Evolutionary conservation across 1,140 invertebrate species (phyloP).

Genomic region (Platorchestia sp.): DNA sequence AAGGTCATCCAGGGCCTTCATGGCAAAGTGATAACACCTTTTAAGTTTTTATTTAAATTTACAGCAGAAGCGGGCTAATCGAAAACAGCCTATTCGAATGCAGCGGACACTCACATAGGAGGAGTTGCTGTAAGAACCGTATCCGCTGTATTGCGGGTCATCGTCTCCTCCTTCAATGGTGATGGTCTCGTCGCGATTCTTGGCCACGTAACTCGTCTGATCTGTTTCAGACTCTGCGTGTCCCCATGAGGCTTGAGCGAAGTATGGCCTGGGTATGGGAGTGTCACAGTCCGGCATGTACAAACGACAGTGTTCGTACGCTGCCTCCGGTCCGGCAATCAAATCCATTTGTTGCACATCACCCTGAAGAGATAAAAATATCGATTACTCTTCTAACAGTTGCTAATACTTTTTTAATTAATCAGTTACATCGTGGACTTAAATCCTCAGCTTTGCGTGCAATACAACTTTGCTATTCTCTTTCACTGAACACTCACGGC

Average conservation of each 20-base stretch:
- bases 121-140: not conserved
- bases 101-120: constrained; percentile 3
- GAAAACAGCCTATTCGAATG: not conserved
- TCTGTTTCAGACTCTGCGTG: constrained; percentile 59
- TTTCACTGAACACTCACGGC: constrained; percentile 72
- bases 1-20: not conserved
- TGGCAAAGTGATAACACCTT: not conserved
- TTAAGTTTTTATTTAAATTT: not conserved
- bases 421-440: not conserved
- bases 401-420: not conserved
- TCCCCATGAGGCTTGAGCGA: constrained; percentile 56
- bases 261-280: constrained; percentile 66
- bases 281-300: constrained; percentile 78
- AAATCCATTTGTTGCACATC: constrained; percentile 83
- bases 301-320: constrained; percentile 81
- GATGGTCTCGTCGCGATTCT: constrained; percentile 50
- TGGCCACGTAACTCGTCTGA: constrained; percentile 52
- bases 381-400: not conserved
- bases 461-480: not conserved
- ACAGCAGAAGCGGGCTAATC: too few relatives aligned
- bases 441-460: not conserved
- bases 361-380: constrained; percentile 74
- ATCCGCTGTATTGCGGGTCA: constrained; percentile 24
- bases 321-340: constrained; percentile 80
- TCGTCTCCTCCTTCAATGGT: constrained; percentile 54